Evolutionary conservation across 2,888 invertebrate species (phyloP).

Genomic region (Lycaena phlaeas): DNA sequence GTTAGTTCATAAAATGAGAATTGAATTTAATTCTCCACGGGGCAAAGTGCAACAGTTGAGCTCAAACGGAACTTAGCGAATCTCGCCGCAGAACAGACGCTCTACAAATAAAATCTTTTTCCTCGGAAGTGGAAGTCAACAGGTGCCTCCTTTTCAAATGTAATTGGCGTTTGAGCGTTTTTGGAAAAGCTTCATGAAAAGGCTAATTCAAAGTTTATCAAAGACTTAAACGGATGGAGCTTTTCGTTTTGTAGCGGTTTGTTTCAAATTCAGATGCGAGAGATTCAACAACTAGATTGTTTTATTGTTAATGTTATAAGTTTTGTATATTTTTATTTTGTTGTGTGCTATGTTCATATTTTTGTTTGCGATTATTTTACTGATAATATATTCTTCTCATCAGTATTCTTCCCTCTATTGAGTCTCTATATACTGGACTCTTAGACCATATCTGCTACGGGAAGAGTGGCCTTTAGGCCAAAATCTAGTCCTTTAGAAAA

Average conservation of each 20-base stretch:
- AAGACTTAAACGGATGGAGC: constrained; percentile 1
- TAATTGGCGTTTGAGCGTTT: constrained; percentile 47
- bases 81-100: constrained; percentile 50
- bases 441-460: no score
- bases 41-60: constrained; percentile 12
- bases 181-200: constrained; percentile 18
- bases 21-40: constrained; percentile 10
- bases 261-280: no score
- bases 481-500: no score
- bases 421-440: no score
- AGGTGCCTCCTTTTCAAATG: constrained; percentile 62
- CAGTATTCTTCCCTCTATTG: no score
- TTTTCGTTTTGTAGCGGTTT: constrained; percentile 5
- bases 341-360: no score
- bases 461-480: no score
- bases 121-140: constrained; percentile 47
- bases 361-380: no score
- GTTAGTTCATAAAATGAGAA: constrained; percentile 15
- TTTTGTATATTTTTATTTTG: no score
- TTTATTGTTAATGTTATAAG: no score
- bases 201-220: constrained; percentile 18
- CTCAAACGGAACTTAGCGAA: constrained; percentile 49
- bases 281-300: no score
- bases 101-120: constrained; percentile 58
- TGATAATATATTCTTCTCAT: no score